These are phyloP conservation scores for Cynoglossus semilaevis DNA, from an alignment of 2,113 vertebrate genomes.

Conservation along the genomic window DNA sequence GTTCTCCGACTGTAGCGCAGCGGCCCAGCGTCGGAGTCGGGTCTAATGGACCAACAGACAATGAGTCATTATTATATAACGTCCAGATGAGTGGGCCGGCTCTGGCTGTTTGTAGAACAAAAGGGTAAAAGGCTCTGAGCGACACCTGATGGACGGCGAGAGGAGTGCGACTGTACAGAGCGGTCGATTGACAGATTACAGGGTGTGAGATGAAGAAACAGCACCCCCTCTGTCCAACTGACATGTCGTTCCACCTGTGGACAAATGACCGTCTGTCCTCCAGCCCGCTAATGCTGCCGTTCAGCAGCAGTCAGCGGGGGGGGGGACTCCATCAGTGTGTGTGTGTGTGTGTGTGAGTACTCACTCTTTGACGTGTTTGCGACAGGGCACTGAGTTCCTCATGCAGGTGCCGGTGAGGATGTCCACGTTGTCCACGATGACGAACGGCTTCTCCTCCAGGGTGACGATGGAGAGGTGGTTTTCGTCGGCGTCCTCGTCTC, in stretches of 20 bases:
- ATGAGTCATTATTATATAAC: constrained; percentile 64
- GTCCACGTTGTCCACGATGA: constrained; percentile 96
- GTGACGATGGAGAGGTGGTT: constrained; percentile 97
- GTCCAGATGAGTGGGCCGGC: constrained; percentile 55
- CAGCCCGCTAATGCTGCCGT: not conserved
- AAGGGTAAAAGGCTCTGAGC: constrained; percentile 42
- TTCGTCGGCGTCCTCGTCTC: constrained; percentile 89
- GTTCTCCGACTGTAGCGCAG: constrained; percentile 4
- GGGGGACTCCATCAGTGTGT: too few relatives aligned
- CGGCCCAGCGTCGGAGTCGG: constrained; percentile 29
- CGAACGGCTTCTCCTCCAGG: constrained; percentile 95
- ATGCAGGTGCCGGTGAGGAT: constrained; percentile 93
- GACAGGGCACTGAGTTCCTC: constrained; percentile 93
- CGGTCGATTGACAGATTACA: not conserved
- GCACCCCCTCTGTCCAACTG: constrained; percentile 1
- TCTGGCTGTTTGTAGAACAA: constrained; percentile 33
- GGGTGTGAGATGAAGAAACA: not conserved
- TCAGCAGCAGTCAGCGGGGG: not conserved
- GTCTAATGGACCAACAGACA: constrained; percentile 36
- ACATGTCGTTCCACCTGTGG: not conserved
- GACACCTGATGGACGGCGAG: constrained; percentile 3
- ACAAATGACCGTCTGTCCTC: constrained; percentile 6
- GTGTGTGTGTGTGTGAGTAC: constrained; percentile 38
- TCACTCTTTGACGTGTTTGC: constrained; percentile 93
- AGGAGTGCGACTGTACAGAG: constrained; percentile 2